phyloP scores from a whole-genome alignment of 2,888 invertebrate genomes.

The Adelognathus sp. region DNA sequence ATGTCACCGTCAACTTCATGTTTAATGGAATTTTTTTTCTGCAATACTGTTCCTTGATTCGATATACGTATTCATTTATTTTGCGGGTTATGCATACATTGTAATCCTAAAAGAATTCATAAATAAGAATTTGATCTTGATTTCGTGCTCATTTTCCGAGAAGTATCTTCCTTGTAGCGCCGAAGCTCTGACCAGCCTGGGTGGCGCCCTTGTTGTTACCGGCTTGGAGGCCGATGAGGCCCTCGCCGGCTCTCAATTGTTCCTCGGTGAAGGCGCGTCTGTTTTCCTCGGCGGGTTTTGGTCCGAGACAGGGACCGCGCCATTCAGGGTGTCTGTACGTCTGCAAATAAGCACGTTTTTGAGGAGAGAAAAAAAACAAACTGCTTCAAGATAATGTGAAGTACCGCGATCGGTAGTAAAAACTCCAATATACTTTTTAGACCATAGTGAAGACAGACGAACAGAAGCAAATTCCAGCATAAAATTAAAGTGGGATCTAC shows the following conservation, averaged over 20 bases:
- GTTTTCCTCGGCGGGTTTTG: slow-evolving; percentile 92
- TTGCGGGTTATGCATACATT: neutral
- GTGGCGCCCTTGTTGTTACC: slow-evolving; percentile 93
- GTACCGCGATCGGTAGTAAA: no score
- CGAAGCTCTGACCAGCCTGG: slow-evolving; percentile 93
- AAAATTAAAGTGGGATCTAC: no score
- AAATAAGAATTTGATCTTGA: neutral
- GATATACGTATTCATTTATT: no score
- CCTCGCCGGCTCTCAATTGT: slow-evolving; percentile 90
- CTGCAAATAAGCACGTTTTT: slow-evolving; percentile 76
- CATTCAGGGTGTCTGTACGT: slow-evolving; percentile 92
- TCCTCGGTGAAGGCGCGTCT: slow-evolving; percentile 84
- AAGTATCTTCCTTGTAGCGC: slow-evolving; percentile 91
- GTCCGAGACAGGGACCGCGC: slow-evolving; percentile 91
- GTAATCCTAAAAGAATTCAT: neutral
- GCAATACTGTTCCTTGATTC: no score
- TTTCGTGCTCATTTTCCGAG: slow-evolving; percentile 85
- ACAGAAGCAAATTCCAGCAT: no score
- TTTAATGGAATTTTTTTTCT: no score
- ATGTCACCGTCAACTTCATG: no score
- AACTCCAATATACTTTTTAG: no score
- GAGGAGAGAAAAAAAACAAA: neutral
- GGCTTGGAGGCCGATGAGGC: slow-evolving; percentile 93
- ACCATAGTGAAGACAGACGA: no score
- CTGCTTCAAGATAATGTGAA: neutral